Evolutionary conservation across 2,797 vertebrate genomes (phyloP).

Genomic region (Diplodus sargus): DNA sequence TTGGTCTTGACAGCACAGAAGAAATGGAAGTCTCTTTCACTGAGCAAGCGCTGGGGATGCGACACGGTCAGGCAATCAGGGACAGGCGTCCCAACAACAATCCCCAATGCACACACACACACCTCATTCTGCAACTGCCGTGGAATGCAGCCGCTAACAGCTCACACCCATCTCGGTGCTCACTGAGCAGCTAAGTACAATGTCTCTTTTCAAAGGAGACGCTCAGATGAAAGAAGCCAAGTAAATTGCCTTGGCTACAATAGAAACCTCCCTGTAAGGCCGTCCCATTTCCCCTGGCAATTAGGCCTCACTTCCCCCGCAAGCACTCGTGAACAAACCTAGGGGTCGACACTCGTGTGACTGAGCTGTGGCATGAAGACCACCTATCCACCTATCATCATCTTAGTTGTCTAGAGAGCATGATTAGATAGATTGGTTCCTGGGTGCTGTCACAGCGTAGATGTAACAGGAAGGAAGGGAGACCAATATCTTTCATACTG

Average conservation of each 20-base stretch:
- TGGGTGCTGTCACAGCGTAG: slow-evolving; percentile 11
- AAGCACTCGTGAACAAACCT: slow-evolving; percentile 56
- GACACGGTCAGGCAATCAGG: slow-evolving; percentile 54
- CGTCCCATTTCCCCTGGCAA: slow-evolving; percentile 76
- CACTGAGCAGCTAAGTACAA: slow-evolving; percentile 61
- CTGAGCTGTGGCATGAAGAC: slow-evolving; percentile 21
- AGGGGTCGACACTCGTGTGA: slow-evolving; percentile 35
- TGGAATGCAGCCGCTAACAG: slow-evolving; percentile 54
- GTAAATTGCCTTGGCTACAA: slow-evolving; percentile 79
- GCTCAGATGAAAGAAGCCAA: slow-evolving; percentile 72
- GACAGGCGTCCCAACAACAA: slow-evolving; percentile 62
- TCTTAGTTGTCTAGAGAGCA: neutral
- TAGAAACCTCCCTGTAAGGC: slow-evolving; percentile 70
- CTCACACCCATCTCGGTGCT: slow-evolving; percentile 55
- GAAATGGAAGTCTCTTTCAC: slow-evolving; percentile 43
- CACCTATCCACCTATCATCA: slow-evolving; percentile 45
- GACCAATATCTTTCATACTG: neutral
- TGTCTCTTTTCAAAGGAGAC: slow-evolving; percentile 74
- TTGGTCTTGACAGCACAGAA: slow-evolving; percentile 44
- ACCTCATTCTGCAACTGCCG: slow-evolving; percentile 50
- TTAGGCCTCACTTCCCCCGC: slow-evolving; percentile 68
- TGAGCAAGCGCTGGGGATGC: slow-evolving; percentile 28
- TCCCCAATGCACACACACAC: slow-evolving; percentile 8
- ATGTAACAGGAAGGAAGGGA: slow-evolving; percentile 5
- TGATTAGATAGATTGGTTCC: slow-evolving; percentile 26